Evolutionary conservation across 2,888 invertebrate genomes (phyloP).

Genomic region (Nemapogon koenigi): DNA sequence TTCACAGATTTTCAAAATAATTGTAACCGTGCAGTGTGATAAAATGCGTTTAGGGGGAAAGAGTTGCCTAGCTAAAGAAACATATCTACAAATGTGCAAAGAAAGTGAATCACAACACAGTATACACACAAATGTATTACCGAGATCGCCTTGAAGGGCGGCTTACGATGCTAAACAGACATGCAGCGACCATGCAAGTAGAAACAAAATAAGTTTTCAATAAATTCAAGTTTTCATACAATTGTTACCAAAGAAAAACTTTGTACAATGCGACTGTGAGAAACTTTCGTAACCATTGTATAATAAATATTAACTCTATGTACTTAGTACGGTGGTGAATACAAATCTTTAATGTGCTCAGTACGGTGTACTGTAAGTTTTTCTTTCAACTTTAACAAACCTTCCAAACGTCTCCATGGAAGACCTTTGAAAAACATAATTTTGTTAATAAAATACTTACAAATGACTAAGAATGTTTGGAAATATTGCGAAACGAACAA

Average conservation of each 20-base stretch:
- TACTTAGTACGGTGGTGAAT: conserved; percentile 5
- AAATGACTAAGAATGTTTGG: neutral
- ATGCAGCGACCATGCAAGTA: conserved; percentile 64
- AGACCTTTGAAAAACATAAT: conserved; percentile 61
- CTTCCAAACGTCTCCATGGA: conserved; percentile 71
- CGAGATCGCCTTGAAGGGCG: conserved; percentile 56
- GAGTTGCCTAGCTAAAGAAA: conserved; percentile 62
- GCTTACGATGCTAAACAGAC: conserved; percentile 58
- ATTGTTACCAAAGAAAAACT: conserved; percentile 35
- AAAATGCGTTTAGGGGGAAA: conserved; percentile 60
- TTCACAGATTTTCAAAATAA: conserved; percentile 34
- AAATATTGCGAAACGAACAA: too few relatives aligned
- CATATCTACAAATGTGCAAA: conserved; percentile 62
- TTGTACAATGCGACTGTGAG: conserved; percentile 14
- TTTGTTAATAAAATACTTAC: neutral
- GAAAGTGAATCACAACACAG: conserved; percentile 53
- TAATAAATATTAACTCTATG: conserved; percentile 23
- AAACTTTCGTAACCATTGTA: conserved; percentile 41
- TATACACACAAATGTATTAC: conserved; percentile 47
- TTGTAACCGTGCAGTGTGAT: conserved; percentile 62
- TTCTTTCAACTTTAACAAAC: conserved; percentile 63
- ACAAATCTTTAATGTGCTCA: conserved; percentile 5
- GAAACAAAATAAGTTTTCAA: conserved; percentile 43
- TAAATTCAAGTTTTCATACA: conserved; percentile 23
- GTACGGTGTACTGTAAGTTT: neutral